Conservation (phyloP, 2,113 vertebrate genomes). For the Baryphthengus martii region DNA sequence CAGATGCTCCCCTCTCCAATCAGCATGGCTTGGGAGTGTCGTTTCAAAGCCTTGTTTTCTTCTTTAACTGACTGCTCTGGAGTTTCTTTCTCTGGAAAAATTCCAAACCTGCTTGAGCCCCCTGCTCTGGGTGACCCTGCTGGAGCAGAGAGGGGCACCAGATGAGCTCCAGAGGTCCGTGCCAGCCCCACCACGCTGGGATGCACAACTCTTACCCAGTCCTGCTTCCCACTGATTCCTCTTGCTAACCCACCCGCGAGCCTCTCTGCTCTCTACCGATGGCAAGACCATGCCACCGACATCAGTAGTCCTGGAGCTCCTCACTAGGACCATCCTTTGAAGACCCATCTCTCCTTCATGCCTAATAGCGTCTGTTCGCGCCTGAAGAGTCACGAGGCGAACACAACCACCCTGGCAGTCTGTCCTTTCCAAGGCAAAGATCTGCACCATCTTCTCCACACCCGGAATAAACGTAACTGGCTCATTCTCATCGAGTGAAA, state of each 20-base stretch:
- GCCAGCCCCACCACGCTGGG: too few species aligned
- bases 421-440: background rate
- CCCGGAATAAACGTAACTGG: background rate
- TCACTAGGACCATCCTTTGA: too few species aligned
- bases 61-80: background rate
- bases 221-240: background rate
- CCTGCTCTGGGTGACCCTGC: too few species aligned
- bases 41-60: background rate
- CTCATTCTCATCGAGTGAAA: fast-evolving
- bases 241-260: fast-evolving
- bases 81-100: too few species aligned
- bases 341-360: fast-evolving
- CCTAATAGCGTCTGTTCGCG: fast-evolving
- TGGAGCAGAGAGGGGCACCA: too few species aligned
- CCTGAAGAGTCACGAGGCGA: background rate
- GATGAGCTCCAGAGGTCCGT: too few species aligned
- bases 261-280: fast-evolving
- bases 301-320: background rate
- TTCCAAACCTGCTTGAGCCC: too few species aligned
- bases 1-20: background rate
- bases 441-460: fast-evolving
- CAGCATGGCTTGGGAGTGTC: too few species aligned
- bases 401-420: background rate
- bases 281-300: fast-evolving
- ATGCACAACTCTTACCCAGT: background rate